Conservation (phyloP, 2,797 vertebrate genomes). For the Chelidonichthys spinosus region DNA sequence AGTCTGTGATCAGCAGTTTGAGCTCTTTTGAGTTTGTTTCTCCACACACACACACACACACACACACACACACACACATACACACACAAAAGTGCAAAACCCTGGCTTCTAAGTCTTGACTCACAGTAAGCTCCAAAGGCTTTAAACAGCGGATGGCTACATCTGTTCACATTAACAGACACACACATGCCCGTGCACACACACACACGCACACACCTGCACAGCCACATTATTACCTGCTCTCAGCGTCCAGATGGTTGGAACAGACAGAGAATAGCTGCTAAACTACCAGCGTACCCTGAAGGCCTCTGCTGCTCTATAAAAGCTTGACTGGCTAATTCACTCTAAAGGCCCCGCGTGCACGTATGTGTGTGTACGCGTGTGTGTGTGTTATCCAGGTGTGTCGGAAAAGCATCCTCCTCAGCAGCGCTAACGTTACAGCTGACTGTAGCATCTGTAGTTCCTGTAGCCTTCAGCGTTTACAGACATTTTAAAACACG, state of each 20-base stretch:
- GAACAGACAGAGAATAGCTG: slow-evolving; percentile 49
- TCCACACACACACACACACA: not conserved
- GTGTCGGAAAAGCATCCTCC: slow-evolving; percentile 14
- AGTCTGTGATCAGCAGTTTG: slow-evolving; percentile 35
- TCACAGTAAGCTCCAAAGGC: slow-evolving; percentile 25
- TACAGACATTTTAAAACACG: slow-evolving; percentile 47
- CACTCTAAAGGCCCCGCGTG: slow-evolving; percentile 41
- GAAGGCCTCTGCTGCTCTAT: slow-evolving; percentile 58
- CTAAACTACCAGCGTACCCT: slow-evolving; percentile 51
- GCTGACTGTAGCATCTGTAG: slow-evolving; percentile 22
- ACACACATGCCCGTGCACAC: not conserved
- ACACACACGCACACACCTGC: not conserved
- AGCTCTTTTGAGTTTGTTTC: not conserved
- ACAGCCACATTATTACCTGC: slow-evolving; percentile 60
- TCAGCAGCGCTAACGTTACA: slow-evolving; percentile 9
- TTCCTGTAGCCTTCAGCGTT: slow-evolving; percentile 48
- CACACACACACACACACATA: slow-evolving; percentile 7
- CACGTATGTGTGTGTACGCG: slow-evolving; percentile 20
- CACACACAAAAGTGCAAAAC: slow-evolving; percentile 23
- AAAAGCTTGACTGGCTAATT: slow-evolving; percentile 61
- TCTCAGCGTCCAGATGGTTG: slow-evolving; percentile 55
- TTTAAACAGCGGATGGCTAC: slow-evolving; percentile 23
- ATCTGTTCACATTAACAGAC: slow-evolving; percentile 49
- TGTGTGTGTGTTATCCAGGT: slow-evolving; percentile 18
- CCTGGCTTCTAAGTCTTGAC: slow-evolving; percentile 17